Evolutionary conservation across 1,140 invertebrate species (phyloP), one percentile per base, ranked within the genome.

Genomic region (Euwallacea fornicatus): DNA sequence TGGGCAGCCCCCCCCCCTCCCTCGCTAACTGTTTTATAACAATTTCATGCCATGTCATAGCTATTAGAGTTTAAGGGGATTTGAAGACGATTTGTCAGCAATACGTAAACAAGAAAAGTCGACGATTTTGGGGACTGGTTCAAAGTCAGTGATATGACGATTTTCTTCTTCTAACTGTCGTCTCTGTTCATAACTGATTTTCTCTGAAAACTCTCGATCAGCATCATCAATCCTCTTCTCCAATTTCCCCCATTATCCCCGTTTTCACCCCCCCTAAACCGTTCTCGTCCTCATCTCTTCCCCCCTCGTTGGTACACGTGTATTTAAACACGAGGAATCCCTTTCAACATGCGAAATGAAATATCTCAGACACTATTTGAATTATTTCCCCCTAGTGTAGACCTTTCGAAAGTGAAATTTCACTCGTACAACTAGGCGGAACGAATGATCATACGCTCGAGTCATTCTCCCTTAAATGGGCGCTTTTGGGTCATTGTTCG

Each of bases 341-440:
- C 65, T 66, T 66, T 66, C 65, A 66, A 46, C 53, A 53, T 56
- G 65, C 53, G 65, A 66, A 62, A 69, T 62, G 67, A 69, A 69
- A 69, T 69, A 69, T 69, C 67, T 69, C 59, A 69, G 67, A 69
- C 67, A 69, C 60, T 69, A 69, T 61, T 69, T 69, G 67, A 69
- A 69, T 69, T 16, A 69, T 61, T 69, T 69, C 58, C 58, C 66
- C 67, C 55, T 7, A 41, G 9, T 33, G 15, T 46, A 55, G 67
- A 55, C 42, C 46, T 69, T 61, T 69, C 58, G 46, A 69, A 69
- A 62, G 67, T 69, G 59, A 69, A 69, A 68, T 68, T 68, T 68
- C 66, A 68, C 60, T 68, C 44, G 66, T 47, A 61, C 42, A 68
- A 62, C 67, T 69, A 69, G 67, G 41, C 59, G 59, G 21, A 69